Conservation (phyloP, 2,113 vertebrate genomes). For the Pelobates fuscus region DNA sequence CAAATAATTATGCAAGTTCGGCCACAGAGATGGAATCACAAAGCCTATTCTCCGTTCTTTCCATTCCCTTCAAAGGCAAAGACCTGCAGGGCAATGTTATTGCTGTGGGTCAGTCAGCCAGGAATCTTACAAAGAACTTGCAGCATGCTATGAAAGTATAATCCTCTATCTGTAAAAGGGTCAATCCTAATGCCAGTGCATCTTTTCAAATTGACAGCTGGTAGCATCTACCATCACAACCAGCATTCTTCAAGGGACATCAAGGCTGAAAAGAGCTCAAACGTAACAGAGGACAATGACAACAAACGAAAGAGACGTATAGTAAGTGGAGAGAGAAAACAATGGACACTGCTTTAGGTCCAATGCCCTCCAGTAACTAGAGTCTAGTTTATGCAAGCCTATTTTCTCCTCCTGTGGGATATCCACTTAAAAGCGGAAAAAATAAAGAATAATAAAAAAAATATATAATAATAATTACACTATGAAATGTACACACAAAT, state of each 20-base stretch:
- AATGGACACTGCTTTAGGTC: background rate
- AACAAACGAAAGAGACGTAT: background rate
- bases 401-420: too few relatives aligned
- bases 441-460: too few relatives aligned
- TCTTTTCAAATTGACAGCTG: background rate
- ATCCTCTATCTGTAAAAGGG: background rate
- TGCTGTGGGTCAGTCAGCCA: background rate
- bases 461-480: too few relatives aligned
- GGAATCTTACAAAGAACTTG: background rate
- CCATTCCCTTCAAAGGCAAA: background rate
- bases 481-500: too few relatives aligned
- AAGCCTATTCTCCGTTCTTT: background rate
- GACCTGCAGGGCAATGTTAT: background rate
- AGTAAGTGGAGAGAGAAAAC: background rate
- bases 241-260: background rate
- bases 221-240: background rate
- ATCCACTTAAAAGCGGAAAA: too few relatives aligned
- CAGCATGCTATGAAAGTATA: background rate
- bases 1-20: background rate
- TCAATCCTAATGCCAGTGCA: background rate
- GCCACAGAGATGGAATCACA: background rate
- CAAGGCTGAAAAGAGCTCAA: background rate
- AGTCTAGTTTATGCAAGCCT: too few relatives aligned
- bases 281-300: background rate
- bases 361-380: background rate